Conservation (phyloP, 2,888 invertebrate species). For the Limenitis camilla region DNA sequence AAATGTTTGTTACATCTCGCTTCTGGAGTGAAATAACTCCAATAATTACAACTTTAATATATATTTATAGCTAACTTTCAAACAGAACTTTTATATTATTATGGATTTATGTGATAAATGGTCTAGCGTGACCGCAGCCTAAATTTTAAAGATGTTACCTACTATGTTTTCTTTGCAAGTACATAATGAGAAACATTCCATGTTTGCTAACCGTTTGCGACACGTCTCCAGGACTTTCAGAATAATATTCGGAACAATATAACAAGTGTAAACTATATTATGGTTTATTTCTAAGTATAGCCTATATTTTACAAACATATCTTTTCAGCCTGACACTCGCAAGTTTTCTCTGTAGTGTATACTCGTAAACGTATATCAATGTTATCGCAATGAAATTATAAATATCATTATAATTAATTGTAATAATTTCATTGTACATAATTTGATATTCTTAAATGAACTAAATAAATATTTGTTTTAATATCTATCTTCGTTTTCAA, state of each 20-base stretch:
- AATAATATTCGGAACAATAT: slow-evolving; percentile 68
- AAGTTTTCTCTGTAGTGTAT: slow-evolving; percentile 74
- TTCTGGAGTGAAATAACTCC: too few relatives aligned
- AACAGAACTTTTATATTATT: too few relatives aligned
- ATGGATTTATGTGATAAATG: too few relatives aligned
- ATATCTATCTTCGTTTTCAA: slow-evolving; percentile 49
- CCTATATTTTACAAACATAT: slow-evolving; percentile 64
- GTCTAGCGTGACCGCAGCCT: too few relatives aligned
- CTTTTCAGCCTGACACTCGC: slow-evolving; percentile 68
- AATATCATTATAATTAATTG: slow-evolving; percentile 55
- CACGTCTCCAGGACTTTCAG: slow-evolving; percentile 32
- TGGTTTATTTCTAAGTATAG: slow-evolving; percentile 67
- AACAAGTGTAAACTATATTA: slow-evolving; percentile 48
- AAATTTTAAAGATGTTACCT: slow-evolving; percentile 13
- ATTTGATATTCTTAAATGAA: slow-evolving; percentile 70
- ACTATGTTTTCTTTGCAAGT: slow-evolving; percentile 33
- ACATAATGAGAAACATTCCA: slow-evolving; percentile 66
- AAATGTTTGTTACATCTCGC: too few relatives aligned
- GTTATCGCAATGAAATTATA: slow-evolving; percentile 69
- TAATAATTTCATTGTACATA: slow-evolving; percentile 73
- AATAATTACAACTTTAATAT: too few relatives aligned
- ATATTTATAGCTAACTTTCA: too few relatives aligned
- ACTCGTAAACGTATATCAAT: slow-evolving; percentile 55
- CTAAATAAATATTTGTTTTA: slow-evolving; percentile 73
- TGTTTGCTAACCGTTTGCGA: slow-evolving; percentile 45